phyloP scores from a whole-genome alignment of 1,140 invertebrate genomes.

The Drosophila nannoptera region DNA sequence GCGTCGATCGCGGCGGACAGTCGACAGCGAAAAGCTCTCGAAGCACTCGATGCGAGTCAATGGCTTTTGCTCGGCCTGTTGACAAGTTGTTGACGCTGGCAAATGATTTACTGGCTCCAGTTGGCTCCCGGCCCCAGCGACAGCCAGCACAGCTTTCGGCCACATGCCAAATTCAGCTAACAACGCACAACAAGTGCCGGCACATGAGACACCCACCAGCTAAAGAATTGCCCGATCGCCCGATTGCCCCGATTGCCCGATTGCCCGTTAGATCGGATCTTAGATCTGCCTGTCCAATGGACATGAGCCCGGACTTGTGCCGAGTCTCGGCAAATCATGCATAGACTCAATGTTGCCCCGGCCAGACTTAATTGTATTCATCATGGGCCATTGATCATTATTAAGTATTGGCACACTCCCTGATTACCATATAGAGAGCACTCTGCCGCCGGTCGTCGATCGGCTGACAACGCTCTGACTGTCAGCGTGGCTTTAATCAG shows the following conservation, averaged over 20 bases:
- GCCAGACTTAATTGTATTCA: background rate
- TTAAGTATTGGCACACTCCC: constrained; percentile 6
- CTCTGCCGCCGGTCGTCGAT: constrained; percentile 16
- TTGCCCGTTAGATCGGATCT: no score
- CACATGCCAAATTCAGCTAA: constrained; percentile 42
- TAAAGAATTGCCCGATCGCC: background rate
- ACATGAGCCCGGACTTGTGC: no score
- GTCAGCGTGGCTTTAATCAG: constrained; percentile 67
- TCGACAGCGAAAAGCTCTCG: constrained; percentile 27
- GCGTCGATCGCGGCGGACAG: constrained; percentile 23
- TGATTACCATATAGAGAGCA: constrained; percentile 20
- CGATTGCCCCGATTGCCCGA: background rate
- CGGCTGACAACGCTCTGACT: constrained; percentile 48
- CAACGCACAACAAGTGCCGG: constrained; percentile 46
- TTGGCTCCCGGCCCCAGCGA: constrained; percentile 12
- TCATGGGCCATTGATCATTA: constrained; percentile 2
- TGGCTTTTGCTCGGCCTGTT: constrained; percentile 45
- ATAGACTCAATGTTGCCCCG: no score
- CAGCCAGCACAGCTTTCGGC: constrained; percentile 10
- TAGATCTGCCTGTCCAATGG: no score
- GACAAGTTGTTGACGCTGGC: constrained; percentile 75
- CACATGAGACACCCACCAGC: constrained; percentile 27
- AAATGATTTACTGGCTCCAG: constrained; percentile 66
- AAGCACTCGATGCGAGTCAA: constrained; percentile 45
- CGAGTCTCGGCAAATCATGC: no score